Conservation (phyloP, 2,888 invertebrate species). For the Hypolimnas misippus region DNA sequence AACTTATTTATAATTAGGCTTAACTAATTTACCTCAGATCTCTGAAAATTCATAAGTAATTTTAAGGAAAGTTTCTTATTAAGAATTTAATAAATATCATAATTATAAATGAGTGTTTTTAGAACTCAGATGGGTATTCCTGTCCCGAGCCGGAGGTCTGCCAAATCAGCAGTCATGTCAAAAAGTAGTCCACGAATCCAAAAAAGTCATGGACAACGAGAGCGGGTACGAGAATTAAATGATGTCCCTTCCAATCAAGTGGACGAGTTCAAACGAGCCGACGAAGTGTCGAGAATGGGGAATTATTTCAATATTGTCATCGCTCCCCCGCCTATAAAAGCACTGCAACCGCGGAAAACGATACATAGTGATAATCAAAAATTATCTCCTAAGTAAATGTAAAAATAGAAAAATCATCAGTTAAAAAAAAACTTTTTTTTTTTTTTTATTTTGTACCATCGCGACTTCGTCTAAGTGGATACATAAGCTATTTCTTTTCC, state of each 20-base stretch:
- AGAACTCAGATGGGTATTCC: slow-evolving; percentile 81
- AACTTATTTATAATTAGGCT: too few species aligned
- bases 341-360: slow-evolving; percentile 71
- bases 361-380: slow-evolving; percentile 56
- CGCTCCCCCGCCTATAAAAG: slow-evolving; percentile 75
- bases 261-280: slow-evolving; percentile 59
- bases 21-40: too few species aligned
- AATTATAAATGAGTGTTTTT: background rate
- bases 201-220: slow-evolving; percentile 54
- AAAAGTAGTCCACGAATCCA: slow-evolving; percentile 29
- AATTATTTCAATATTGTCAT: slow-evolving; percentile 80
- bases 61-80: too few species aligned
- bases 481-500: too few species aligned
- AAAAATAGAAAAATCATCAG: slow-evolving; percentile 33
- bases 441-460: too few species aligned
- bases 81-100: too few species aligned
- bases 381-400: slow-evolving; percentile 53
- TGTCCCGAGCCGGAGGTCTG: slow-evolving; percentile 62
- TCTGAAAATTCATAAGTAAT: too few species aligned
- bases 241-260: slow-evolving; percentile 51
- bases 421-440: background rate
- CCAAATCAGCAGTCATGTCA: slow-evolving; percentile 35
- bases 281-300: slow-evolving; percentile 74
- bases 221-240: slow-evolving; percentile 52
- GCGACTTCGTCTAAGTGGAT: too few species aligned